These are phyloP conservation scores for Sturnira hondurensis DNA, from an alignment of 2,113 vertebrate species.

Conservation along the genomic window DNA sequence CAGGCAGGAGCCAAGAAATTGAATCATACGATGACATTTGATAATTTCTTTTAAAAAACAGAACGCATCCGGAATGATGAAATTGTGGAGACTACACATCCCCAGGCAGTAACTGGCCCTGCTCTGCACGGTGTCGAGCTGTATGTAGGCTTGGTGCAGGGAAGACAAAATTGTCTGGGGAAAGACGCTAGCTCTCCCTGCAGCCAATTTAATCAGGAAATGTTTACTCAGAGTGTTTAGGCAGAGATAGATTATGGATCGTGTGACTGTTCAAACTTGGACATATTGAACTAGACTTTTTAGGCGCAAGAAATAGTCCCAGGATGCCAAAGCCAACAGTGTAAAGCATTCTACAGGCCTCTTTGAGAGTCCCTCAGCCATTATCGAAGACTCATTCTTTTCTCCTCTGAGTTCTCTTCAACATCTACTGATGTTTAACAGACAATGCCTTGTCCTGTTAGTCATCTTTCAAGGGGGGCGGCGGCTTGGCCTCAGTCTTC, in stretches of 20 bases:
- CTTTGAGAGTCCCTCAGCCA: neutral
- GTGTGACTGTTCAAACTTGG: neutral
- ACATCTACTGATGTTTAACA: neutral
- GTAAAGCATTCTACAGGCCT: neutral
- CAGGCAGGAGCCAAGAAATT: slow-evolving; percentile 39
- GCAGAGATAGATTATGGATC: neutral
- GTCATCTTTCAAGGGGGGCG: neutral
- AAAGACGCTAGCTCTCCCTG: neutral
- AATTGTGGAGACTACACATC: neutral
- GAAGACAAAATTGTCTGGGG: neutral
- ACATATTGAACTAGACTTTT: neutral
- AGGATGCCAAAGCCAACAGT: neutral
- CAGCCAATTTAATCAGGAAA: neutral
- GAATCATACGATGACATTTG: slow-evolving; percentile 47
- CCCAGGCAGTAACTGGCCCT: neutral
- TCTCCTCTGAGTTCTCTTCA: neutral
- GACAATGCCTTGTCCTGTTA: neutral
- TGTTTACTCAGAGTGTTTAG: neutral
- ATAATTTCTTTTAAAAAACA: slow-evolving; percentile 7
- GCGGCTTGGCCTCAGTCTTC: neutral
- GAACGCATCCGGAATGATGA: neutral
- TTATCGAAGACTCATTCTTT: neutral
- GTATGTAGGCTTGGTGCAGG: neutral
- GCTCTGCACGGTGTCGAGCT: neutral
- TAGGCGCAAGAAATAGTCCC: neutral